A percentile compares a stretch with the other conserved stretches of the same genome.
Evolutionary conservation across 2,888 invertebrate species (phyloP).

Genomic region (Nebria salina): DNA sequence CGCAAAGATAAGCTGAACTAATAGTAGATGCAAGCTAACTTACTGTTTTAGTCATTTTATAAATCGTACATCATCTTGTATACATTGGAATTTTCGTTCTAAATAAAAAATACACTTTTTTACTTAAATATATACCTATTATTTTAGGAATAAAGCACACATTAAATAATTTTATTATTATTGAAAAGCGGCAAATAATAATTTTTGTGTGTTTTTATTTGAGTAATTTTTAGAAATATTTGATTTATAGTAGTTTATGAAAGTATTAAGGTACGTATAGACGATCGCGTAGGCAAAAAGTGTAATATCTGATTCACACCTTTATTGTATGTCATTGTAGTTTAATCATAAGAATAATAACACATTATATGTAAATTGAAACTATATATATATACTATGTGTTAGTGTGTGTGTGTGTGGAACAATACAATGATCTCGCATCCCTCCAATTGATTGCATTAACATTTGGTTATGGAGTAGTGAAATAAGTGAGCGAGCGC

Average conservation of each 20-base stretch:
- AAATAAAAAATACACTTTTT: too few relatives aligned
- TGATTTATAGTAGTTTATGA: too few relatives aligned
- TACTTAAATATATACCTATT: too few relatives aligned
- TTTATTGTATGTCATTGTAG: slow-evolving; percentile 57
- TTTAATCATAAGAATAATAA: slow-evolving; percentile 62
- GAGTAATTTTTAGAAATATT: too few relatives aligned
- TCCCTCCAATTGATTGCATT: slow-evolving; percentile 42
- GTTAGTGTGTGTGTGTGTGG: slow-evolving; percentile 28
- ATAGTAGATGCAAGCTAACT: not conserved
- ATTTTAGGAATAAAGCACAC: too few relatives aligned
- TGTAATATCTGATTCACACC: slow-evolving; percentile 24
- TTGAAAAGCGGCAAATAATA: too few relatives aligned
- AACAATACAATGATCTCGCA: slow-evolving; percentile 29
- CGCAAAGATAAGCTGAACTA: slow-evolving; percentile 10
- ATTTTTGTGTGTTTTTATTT: too few relatives aligned
- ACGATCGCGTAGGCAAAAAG: slow-evolving; percentile 4
- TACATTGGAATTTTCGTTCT: too few relatives aligned
- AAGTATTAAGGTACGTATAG: not conserved
- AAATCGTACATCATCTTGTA: too few relatives aligned
- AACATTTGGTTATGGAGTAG: slow-evolving; percentile 40
- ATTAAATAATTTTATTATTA: too few relatives aligned
- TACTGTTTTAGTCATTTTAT: too few relatives aligned
- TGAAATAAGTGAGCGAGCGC: not conserved
- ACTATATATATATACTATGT: slow-evolving; percentile 20
- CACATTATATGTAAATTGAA: slow-evolving; percentile 63